Percentiles rank a stretch among this genome's conserved stretches.
phyloP scores from a whole-genome alignment of 2,888 invertebrate species.

The Drosophila infuscata region DNA sequence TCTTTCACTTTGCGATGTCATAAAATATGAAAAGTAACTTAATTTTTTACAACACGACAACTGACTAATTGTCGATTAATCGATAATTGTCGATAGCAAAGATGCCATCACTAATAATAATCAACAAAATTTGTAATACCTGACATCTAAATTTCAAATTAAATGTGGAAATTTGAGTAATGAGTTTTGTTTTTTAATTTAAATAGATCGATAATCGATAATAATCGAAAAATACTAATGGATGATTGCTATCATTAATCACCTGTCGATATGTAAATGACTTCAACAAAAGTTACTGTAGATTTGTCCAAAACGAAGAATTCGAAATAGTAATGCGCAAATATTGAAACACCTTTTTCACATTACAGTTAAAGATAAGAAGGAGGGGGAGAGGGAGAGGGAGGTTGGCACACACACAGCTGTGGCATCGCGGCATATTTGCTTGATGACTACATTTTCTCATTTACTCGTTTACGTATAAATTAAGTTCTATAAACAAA shows the following conservation, averaged over 20 bases:
- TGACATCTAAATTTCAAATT: not conserved
- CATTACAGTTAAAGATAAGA: not conserved
- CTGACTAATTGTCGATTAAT: not conserved
- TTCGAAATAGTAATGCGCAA: slow-evolving; percentile 31
- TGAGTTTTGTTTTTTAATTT: too few relatives aligned
- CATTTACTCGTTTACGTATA: slow-evolving; percentile 12
- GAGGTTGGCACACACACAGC: slow-evolving; percentile 12
- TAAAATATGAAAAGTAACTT: not conserved
- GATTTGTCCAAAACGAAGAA: slow-evolving; percentile 7
- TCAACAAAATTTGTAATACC: not conserved
- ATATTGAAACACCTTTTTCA: slow-evolving; percentile 53
- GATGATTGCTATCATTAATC: too few relatives aligned
- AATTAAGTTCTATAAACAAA: slow-evolving; percentile 72
- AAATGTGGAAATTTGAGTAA: not conserved
- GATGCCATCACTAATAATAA: not conserved
- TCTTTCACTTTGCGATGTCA: not conserved
- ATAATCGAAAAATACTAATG: not conserved
- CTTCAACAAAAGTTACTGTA: not conserved
- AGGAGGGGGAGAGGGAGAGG: not conserved
- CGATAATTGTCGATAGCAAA: not conserved
- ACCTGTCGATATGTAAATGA: not conserved
- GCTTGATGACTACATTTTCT: slow-evolving; percentile 31
- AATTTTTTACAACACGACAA: not conserved
- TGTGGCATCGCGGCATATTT: slow-evolving; percentile 6
- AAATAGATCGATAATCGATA: not conserved